Evolutionary conservation across 1,140 invertebrate species (phyloP).

Genomic region (Zaprionus capensis): DNA sequence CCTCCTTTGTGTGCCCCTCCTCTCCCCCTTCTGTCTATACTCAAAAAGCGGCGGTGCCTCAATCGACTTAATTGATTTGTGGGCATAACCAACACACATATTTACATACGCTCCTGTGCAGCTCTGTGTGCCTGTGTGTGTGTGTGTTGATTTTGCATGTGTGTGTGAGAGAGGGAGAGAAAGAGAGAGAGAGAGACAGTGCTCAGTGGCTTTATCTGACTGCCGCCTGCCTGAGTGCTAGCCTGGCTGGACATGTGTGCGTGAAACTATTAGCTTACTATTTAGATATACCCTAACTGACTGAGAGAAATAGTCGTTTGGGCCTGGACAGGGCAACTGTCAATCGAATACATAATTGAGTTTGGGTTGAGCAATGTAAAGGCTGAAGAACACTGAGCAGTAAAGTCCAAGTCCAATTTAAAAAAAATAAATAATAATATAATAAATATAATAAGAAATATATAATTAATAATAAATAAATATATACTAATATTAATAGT

Average conservation of each 20-base stretch:
- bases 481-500: no score
- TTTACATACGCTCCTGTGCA: slow-evolving; percentile 51
- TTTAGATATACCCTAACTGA: slow-evolving; percentile 28
- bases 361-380: background rate
- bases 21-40: slow-evolving; percentile 11
- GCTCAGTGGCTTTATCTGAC: slow-evolving; percentile 31
- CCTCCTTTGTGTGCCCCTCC: slow-evolving; percentile 19
- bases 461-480: no score
- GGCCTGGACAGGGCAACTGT: background rate
- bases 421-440: background rate
- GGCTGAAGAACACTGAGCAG: background rate
- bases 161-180: slow-evolving; percentile 2
- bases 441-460: background rate
- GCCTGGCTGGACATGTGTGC: slow-evolving; percentile 12
- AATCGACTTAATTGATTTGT: slow-evolving; percentile 84
- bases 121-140: slow-evolving; percentile 6
- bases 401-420: background rate
- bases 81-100: slow-evolving; percentile 79
- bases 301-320: background rate
- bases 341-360: background rate
- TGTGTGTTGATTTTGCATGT: slow-evolving; percentile 37
- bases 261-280: slow-evolving; percentile 44
- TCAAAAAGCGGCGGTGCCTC: slow-evolving; percentile 57
- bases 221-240: background rate
- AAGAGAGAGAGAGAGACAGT: background rate